Percentiles rank a stretch among this genome's conserved stretches.
Evolutionary conservation across 2,797 vertebrate genomes (phyloP).

Genomic region (Ibycter americanus): DNA sequence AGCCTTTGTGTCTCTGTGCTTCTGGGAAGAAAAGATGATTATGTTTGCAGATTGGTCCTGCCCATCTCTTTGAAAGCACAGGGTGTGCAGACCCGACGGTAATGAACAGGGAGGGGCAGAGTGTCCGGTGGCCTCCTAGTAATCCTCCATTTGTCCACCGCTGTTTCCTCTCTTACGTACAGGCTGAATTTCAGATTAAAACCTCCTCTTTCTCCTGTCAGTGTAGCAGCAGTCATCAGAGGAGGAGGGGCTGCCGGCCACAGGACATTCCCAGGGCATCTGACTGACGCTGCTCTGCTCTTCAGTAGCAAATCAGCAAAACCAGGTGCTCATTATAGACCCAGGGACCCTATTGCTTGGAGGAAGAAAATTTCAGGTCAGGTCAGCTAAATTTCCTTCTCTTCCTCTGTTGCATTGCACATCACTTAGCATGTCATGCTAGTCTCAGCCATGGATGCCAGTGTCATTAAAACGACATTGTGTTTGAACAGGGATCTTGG

Average conservation of each 20-base stretch:
- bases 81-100: not conserved
- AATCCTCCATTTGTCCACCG: not conserved
- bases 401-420: fast-evolving
- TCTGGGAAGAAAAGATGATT: not conserved
- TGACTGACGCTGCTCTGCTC: not conserved
- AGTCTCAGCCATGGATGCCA: fast-evolving
- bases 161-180: not conserved
- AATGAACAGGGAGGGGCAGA: not conserved
- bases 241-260: not conserved
- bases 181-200: not conserved
- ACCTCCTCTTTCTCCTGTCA: not conserved
- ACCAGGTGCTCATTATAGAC: not conserved
- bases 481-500: not conserved
- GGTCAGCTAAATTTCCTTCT: not conserved
- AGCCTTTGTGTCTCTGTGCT: not conserved
- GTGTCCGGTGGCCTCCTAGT: not conserved
- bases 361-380: not conserved
- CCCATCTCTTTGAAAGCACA: not conserved
- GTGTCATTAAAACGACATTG: fast-evolving
- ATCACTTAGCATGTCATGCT: fast-evolving
- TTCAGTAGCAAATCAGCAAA: not conserved
- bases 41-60: not conserved
- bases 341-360: not conserved
- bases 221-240: fast-evolving
- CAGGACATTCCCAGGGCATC: not conserved